Evolutionary conservation across 2,113 vertebrate species (phyloP).

Genomic region (Centrocercus urophasianus): DNA sequence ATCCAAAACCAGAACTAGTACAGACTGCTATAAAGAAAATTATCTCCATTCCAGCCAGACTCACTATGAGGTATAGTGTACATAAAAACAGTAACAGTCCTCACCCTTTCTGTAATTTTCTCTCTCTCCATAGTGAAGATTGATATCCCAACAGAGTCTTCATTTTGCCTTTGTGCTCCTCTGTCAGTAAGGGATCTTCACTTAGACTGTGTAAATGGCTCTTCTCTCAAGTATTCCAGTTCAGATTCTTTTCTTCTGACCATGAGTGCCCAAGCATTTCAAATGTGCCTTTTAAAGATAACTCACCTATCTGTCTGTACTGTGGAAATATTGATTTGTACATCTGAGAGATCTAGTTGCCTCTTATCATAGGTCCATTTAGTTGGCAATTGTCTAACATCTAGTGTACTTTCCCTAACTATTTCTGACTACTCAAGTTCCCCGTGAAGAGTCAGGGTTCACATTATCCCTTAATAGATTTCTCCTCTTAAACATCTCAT

Average conservation of each 20-base stretch:
- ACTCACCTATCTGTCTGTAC: neutral
- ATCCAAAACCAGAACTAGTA: neutral
- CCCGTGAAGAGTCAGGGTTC: neutral
- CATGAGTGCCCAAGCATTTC: neutral
- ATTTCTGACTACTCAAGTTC: neutral
- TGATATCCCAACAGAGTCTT: neutral
- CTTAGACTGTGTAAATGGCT: neutral
- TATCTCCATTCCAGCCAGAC: neutral
- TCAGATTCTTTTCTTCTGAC: neutral
- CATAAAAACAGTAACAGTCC: neutral
- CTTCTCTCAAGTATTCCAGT: neutral
- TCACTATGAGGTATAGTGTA: neutral
- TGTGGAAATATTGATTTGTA: neutral
- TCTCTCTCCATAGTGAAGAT: accelerated
- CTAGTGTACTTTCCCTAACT: neutral
- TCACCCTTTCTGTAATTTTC: neutral
- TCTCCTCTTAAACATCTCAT: neutral
- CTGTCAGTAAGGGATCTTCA: neutral
- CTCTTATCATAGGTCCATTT: neutral
- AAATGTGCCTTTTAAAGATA: neutral
- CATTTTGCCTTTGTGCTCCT: neutral
- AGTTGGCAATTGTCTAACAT: neutral
- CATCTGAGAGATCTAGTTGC: neutral
- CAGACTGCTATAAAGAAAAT: accelerated
- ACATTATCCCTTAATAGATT: neutral